A percentile compares a stretch with the other conserved stretches of the same genome.
Conservation (phyloP, 2,888 invertebrate species). For the Torymus tubicola region DNA sequence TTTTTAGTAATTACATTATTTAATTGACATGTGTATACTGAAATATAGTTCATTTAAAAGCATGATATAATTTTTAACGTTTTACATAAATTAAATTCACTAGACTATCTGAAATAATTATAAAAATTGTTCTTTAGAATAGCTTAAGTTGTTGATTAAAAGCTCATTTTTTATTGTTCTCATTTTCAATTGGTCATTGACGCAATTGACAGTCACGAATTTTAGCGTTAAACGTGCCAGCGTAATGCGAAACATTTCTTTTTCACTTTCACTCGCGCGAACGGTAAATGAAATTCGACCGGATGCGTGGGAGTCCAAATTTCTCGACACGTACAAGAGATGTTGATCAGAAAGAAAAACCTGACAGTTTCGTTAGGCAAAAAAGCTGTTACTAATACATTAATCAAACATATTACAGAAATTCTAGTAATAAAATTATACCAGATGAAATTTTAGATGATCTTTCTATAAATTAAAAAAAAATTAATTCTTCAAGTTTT, state of each 20-base stretch:
- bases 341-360: constrained; percentile 36
- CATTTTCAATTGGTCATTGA: constrained; percentile 7
- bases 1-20: no score
- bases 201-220: constrained; percentile 20
- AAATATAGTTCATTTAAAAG: no score
- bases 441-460: no score
- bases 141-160: neutral
- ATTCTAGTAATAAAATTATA: no score
- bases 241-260: constrained; percentile 45
- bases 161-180: neutral
- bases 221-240: constrained; percentile 12
- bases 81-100: no score
- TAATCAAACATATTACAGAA: no score
- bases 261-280: constrained; percentile 50
- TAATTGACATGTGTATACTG: no score
- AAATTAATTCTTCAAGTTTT: no score
- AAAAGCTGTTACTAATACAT: neutral
- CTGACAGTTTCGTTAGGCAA: constrained; percentile 11
- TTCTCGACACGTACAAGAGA: constrained; percentile 33
- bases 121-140: no score
- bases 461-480: no score
- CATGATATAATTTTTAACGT: no score
- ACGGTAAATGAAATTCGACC: constrained; percentile 46
- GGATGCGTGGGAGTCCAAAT: constrained; percentile 50
- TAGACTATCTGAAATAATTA: no score